Evolutionary conservation across 1,140 invertebrate species (phyloP), one percentile per base, ranked within the genome.

Genomic region (Ips nitidus): DNA sequence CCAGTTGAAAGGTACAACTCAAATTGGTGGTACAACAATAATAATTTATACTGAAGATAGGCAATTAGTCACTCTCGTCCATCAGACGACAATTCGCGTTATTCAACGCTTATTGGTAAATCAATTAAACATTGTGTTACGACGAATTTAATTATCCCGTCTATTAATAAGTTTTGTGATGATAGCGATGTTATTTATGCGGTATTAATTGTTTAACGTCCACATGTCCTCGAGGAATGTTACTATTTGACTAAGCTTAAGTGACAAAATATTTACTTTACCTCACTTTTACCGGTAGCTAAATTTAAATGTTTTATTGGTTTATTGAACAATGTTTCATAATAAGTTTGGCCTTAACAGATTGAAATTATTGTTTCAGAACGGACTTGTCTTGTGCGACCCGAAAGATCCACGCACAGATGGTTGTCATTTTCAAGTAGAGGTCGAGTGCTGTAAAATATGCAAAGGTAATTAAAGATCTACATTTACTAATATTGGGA

Each of bases 361-460:
- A 22, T 22, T 22, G n/a, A n/a, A n/a, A 41, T 74, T n/a, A n/a
- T 76, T 73, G 75, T 85, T 85, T 8, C 83, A 92, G 89, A 88
- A 90, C 78, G 89, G 90, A 7, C 88, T 88, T 77, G 90, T 92
- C 0, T 86, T 88, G 72, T 93, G 91, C 77, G 79, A 83, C 53
- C 80, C 77, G 53, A 82, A 83, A 57, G 93, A 91, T 79, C 88
- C 89, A 0, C 84, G 84, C 66, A 86, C 85, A 60, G 85, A 89
- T 71, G 89, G 88, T 58, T 91, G 90, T 76, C 89, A 89, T 75
- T 84, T 89, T 80, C 75, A 89, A 36, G 79, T 88, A 41, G 81
- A 84, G 39, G 83, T 83, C 63, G 84, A 86, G 63, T 91, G 89
- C 74, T 91, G 90, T 77, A 82, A 84, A 68, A 83, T 83, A 75